Evolutionary conservation across 2,888 invertebrate species (phyloP), one percentile per base, ranked within the genome.

Genomic region (Metellina segmentata): DNA sequence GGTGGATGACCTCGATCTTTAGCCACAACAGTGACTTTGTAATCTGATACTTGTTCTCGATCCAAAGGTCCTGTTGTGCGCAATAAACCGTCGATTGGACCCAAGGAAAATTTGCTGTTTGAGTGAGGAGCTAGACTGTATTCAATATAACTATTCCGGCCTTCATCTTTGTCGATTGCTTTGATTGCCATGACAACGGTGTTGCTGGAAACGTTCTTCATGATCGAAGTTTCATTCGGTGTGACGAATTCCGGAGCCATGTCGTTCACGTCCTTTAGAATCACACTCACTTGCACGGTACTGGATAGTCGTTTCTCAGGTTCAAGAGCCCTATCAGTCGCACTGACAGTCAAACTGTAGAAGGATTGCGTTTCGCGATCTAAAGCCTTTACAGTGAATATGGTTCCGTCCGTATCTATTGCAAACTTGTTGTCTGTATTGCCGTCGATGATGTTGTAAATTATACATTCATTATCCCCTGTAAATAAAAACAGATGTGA

Each of bases 221-320:
- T 96, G 19, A 98, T 96, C 70, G 97, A 95, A 61, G 98, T 97
- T 94, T 96, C 96, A 94, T 97, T 97, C 48, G 94, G 96, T 6
- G 97, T 97, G 93, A 97, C 96, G 95, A 98, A 98, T 94, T 97
- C 97, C 6, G 98, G 98, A 70, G 97, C 96, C 96, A 98, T 97
- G 95, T 99, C 98, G 95, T 99, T 98, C 93, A 98, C 97, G 95
- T 99, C 98, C 94, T 97, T 97, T 86, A 99, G 96, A 93, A 97
- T 96, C 93, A 98, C 97, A 83, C 97, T 97, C 89, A 98, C 98
- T 97, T 98, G 98, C 9, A 97, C 97, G 70, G 97, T 98, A 19
- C 98, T 97, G 34, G 98, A 97, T 82, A 98, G 96, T 89, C 97
- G 96, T 85, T 96, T 96, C 94, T 97, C 96, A 52, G 97, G 97